Evolutionary conservation across 30 jellyfish, hydroid and myxozoan species (phyloP), one percentile per base, ranked within the genome.

Genomic region (Aurelia aurita complex sp. Pacific): DNA sequence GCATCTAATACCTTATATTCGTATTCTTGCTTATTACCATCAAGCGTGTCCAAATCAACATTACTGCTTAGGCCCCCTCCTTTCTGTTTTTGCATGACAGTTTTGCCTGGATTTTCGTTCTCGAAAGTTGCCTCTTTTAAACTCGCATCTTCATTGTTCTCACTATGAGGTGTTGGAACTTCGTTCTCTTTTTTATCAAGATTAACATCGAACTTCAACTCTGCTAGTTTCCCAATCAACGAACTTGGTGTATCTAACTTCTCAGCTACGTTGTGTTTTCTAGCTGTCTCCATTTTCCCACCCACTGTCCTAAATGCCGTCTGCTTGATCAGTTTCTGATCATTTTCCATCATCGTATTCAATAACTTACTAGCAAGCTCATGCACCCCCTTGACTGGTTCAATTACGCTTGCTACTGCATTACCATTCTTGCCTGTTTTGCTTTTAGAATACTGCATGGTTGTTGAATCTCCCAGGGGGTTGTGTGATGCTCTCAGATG

Each of bases 71-170:
- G 69, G 34, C 95, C 89, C 1, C 17, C 80, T 15, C 42, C 42
- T 69, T 63, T 63, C 59, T 74, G 88, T 42, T 64, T 64, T 53
- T 85, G 88, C 38, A 65, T 79, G 38, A 85, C 88, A 2, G 94
- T 73, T 34, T 85, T 74, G 3, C 88, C 88, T 64, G 94, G 94
- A 74, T 85, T 76, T 43, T 85, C 88, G 2, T 75, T 68, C 51
- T 74, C 72, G 3, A 65, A 5, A 1, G 29, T 85, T 7, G 66
- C 67, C 1, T 34, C 60, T 13, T 10, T 52, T 18, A 64, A 16
- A 42, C 94, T 74, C 10, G 69, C 42, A 43, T 85, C 83, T 17
- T 64, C 88, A 16, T 35, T 51, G 68, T 76, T 86, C 55, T 86
- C 86, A 9, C 3, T 53, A 18, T 35, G 50, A 17, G 85, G 74